A percentile compares a stretch with the other conserved stretches of the same genome.
phyloP scores from a whole-genome alignment of 2,888 invertebrate genomes.

The Patella ulyssiponensis region DNA sequence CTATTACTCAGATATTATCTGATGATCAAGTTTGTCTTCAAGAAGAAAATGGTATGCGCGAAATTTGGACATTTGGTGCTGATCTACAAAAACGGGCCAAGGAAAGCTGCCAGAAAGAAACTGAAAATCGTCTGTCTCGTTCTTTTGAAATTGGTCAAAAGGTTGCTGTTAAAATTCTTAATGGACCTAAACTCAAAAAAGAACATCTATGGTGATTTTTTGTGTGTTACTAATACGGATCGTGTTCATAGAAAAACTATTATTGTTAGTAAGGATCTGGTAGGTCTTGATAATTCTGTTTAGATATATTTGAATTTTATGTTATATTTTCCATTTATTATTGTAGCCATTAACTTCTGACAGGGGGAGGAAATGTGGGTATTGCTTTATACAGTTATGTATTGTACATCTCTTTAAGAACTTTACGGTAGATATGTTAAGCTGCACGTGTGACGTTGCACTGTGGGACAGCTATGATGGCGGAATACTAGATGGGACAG shows the following conservation, averaged over 20 bases:
- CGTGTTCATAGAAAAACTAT: background rate
- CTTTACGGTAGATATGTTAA: too few relatives aligned
- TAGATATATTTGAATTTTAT: background rate
- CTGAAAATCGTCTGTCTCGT: background rate
- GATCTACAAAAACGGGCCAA: background rate
- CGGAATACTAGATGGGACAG: too few relatives aligned
- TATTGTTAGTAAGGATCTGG: background rate
- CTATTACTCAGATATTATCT: background rate
- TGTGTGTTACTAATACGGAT: too few relatives aligned
- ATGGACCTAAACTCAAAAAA: conserved; percentile 6
- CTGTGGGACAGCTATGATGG: too few relatives aligned
- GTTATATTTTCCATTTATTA: too few relatives aligned
- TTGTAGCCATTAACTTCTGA: too few relatives aligned
- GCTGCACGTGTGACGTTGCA: too few relatives aligned
- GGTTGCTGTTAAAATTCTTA: background rate
- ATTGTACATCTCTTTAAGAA: too few relatives aligned
- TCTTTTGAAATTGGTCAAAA: conserved; percentile 1
- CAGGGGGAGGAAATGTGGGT: too few relatives aligned
- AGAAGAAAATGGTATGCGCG: background rate
- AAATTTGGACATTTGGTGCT: background rate
- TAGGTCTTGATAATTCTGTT: background rate
- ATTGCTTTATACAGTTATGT: too few relatives aligned
- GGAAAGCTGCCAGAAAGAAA: background rate
- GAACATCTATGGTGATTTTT: background rate
- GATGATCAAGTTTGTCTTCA: background rate